Conservation (phyloP, 2,797 vertebrate species). For the Phalanger gymnotis region DNA sequence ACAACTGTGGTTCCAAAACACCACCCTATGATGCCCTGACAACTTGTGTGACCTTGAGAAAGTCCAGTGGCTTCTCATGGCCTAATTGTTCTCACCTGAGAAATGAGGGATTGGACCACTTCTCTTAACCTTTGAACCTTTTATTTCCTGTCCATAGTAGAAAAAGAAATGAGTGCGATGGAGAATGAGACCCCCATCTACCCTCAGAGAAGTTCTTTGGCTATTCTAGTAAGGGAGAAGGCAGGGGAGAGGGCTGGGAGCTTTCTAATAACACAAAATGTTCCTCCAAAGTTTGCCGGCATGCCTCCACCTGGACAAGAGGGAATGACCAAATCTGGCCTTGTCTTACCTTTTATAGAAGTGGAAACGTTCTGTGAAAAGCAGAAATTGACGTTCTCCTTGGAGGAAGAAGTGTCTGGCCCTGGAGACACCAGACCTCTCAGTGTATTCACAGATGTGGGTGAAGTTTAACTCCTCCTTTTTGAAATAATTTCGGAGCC, state of each 20-base stretch:
- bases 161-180: not conserved
- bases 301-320: not conserved
- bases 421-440: constrained; percentile 89
- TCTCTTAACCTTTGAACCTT: not conserved
- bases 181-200: too few relatives aligned
- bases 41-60: not conserved
- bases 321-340: not conserved
- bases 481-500: constrained; percentile 95
- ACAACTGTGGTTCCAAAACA: not conserved
- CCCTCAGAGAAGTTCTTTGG: not conserved
- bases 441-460: constrained; percentile 93
- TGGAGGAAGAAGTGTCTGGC: constrained; percentile 92
- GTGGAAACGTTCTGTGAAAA: constrained; percentile 98
- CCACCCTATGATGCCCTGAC: not conserved
- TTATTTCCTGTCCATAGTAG: not conserved
- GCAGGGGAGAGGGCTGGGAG: not conserved
- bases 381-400: constrained; percentile 93
- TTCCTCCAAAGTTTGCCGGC: not conserved
- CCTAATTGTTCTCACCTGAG: not conserved
- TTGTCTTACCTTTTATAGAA: constrained; percentile 95
- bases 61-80: not conserved
- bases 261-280: not conserved
- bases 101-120: not conserved
- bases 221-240: not conserved
- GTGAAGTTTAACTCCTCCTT: constrained; percentile 93